A percentile compares a stretch with the other conserved stretches of the same genome.
These are phyloP conservation scores for Drosophila kurseongensis DNA, from an alignment of 1,140 invertebrate genomes.

Conservation along the genomic window DNA sequence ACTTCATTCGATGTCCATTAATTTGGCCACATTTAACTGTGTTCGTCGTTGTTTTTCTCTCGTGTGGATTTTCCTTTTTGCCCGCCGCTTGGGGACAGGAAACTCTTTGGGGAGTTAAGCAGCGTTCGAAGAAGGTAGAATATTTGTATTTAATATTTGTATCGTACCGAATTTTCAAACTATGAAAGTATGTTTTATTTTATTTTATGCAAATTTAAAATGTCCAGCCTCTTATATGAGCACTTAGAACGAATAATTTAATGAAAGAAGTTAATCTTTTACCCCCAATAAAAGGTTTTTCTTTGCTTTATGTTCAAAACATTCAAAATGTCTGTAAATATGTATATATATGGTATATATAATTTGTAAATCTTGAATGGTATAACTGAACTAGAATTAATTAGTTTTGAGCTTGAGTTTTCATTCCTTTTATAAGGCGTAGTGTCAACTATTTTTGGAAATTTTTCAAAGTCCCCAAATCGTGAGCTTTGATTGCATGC, in stretches of 20 bases:
- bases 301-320: too few species aligned
- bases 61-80: neutral
- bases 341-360: too few species aligned
- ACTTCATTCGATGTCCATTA: conserved; percentile 76
- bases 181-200: too few species aligned
- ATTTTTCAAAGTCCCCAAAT: conserved; percentile 2
- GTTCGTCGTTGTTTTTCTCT: conserved; percentile 15
- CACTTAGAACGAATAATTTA: too few species aligned
- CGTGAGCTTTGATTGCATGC: conserved; percentile 28
- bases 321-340: too few species aligned
- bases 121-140: neutral
- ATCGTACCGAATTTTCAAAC: neutral
- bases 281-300: too few species aligned
- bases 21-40: conserved; percentile 68
- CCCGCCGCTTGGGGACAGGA: neutral
- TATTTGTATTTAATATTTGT: neutral
- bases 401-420: neutral
- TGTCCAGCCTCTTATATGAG: neutral
- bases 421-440: neutral
- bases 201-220: too few species aligned
- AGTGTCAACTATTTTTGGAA: neutral
- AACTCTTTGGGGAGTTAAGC: neutral
- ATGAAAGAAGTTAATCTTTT: too few species aligned
- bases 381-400: neutral
- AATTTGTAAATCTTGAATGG: too few species aligned